phyloP scores from a whole-genome alignment of 2,113 vertebrate species.

The Morone saxatilis region DNA sequence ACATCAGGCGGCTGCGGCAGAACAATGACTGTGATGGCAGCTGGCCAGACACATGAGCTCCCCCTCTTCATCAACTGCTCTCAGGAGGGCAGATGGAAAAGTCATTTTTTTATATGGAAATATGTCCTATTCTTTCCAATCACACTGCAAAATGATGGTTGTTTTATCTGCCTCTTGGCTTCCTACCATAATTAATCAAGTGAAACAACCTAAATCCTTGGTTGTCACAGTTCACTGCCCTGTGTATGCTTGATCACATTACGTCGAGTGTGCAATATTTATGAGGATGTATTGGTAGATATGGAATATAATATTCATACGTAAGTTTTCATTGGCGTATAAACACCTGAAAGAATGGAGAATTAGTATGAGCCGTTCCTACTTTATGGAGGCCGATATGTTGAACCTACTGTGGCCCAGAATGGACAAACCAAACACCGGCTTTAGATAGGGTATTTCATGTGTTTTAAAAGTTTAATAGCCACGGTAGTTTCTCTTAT shows the following conservation, averaged over 20 bases:
- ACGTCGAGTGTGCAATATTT: neutral
- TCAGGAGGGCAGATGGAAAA: conserved; percentile 31
- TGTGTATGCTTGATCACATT: neutral
- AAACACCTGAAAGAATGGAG: too few species aligned
- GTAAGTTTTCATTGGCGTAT: too few species aligned
- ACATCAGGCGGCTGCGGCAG: conserved; percentile 7
- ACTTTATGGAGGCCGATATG: too few species aligned
- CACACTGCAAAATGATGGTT: neutral
- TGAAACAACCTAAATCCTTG: neutral
- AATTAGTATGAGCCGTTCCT: too few species aligned
- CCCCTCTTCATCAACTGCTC: conserved; percentile 23
- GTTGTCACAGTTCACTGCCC: neutral
- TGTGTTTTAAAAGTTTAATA: too few species aligned
- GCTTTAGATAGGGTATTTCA: too few species aligned
- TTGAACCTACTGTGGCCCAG: too few species aligned
- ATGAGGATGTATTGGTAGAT: too few species aligned
- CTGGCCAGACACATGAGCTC: conserved; percentile 29
- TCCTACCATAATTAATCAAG: conserved; percentile 11
- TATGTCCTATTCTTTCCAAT: neutral
- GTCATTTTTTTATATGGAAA: conserved; percentile 39
- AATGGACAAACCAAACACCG: too few species aligned
- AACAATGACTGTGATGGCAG: conserved; percentile 20
- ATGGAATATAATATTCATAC: too few species aligned
- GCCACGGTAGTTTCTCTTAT: too few species aligned
- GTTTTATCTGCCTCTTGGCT: neutral